These are phyloP conservation scores for Hydropsyche tenuis DNA, from an alignment of 1,140 invertebrate species.

Conservation along the genomic window DNA sequence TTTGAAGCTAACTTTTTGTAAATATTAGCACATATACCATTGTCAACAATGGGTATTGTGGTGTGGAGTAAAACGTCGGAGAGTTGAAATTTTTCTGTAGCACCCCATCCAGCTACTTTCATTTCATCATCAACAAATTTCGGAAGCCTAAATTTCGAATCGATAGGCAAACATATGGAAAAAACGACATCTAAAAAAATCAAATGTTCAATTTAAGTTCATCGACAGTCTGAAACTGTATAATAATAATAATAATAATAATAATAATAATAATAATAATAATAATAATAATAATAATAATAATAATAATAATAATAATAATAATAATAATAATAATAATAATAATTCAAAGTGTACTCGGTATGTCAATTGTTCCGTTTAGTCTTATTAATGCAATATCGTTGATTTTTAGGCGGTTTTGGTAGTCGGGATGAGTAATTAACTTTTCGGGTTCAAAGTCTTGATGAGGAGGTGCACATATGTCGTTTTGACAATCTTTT, in stretches of 20 bases:
- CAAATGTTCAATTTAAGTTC: too few species aligned
- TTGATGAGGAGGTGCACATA: slow-evolving; percentile 66
- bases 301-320: too few species aligned
- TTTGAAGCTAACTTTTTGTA: slow-evolving; percentile 38
- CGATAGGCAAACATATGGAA: slow-evolving; percentile 72
- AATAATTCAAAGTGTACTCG: too few species aligned
- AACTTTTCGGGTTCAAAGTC: slow-evolving; percentile 65
- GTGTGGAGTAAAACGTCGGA: slow-evolving; percentile 57
- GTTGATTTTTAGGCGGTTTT: slow-evolving; percentile 58
- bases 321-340: too few species aligned
- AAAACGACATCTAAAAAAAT: slow-evolving; percentile 35
- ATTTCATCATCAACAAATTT: slow-evolving; percentile 54
- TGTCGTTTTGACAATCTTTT: slow-evolving; percentile 66
- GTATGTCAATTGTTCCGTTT: slow-evolving; percentile 61
- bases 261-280: too few species aligned
- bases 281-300: too few species aligned
- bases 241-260: too few species aligned
- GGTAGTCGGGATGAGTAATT: slow-evolving; percentile 65
- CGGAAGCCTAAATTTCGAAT: slow-evolving; percentile 40
- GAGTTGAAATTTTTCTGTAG: slow-evolving; percentile 57
- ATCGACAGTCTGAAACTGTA: too few species aligned
- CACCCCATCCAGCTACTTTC: slow-evolving; percentile 72
- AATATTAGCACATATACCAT: slow-evolving; percentile 30
- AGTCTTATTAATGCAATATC: slow-evolving; percentile 72
- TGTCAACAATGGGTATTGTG: slow-evolving; percentile 46